A percentile compares a stretch with the other conserved stretches of the same genome.
phyloP scores from a whole-genome alignment of 1,140 invertebrate species.

The Pollicipes pollicipes region DNA sequence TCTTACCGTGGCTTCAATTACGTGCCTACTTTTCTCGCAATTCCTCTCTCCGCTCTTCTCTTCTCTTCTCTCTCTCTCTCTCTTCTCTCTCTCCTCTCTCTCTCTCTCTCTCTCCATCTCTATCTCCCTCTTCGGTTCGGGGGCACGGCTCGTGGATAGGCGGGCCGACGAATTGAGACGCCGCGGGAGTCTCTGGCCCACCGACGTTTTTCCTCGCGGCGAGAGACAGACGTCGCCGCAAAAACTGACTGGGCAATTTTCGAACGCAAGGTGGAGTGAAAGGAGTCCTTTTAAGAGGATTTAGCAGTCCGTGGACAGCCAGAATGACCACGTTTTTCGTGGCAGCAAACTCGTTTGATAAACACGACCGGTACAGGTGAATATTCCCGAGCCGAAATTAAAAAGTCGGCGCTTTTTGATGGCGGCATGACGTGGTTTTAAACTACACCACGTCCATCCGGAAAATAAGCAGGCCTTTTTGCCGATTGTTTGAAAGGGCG shows the following conservation, averaged over 20 bases:
- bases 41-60: background rate
- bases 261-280: conserved; percentile 4
- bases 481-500: background rate
- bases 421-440: background rate
- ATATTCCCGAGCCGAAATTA: background rate
- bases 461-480: background rate
- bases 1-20: no score
- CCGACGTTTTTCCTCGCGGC: background rate
- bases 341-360: no score
- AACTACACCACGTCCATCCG: background rate
- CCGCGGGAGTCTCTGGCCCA: background rate
- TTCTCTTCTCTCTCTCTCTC: background rate
- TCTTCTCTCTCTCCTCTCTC: conserved; percentile 3
- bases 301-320: no score
- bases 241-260: conserved; percentile 1
- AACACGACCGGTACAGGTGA: background rate
- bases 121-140: background rate
- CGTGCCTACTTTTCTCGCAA: background rate
- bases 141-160: no score
- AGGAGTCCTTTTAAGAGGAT: background rate
- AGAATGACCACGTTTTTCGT: no score
- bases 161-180: background rate
- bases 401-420: background rate
- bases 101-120: conserved; percentile 6
- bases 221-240: background rate